A percentile compares a stretch with the other conserved stretches of the same genome.
phyloP scores from a whole-genome alignment of 2,888 invertebrate genomes.

The Lottia gigantea region DNA sequence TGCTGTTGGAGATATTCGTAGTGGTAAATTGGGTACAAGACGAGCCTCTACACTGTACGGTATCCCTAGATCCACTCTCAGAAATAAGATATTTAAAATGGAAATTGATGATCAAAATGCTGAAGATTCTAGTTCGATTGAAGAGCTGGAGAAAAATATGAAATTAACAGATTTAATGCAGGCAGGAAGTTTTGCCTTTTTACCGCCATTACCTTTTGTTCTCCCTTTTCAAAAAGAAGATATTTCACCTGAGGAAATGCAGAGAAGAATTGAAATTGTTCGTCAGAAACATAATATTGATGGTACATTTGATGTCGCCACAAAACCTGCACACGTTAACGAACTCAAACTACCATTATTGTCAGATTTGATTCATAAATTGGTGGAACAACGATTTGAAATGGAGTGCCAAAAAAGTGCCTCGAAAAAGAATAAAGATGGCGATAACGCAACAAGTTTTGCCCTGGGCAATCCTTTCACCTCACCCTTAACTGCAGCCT shows the following conservation, averaged over 20 bases:
- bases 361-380: constrained; percentile 64
- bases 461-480: constrained; percentile 16
- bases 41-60: constrained; percentile 95
- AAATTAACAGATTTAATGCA: constrained; percentile 39
- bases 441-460: neutral
- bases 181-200: constrained; percentile 26
- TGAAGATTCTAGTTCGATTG: constrained; percentile 29
- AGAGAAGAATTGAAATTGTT: constrained; percentile 55
- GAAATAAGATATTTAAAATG: constrained; percentile 83
- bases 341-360: constrained; percentile 63
- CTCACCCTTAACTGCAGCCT: constrained; percentile 14
- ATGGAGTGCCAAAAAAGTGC: constrained; percentile 49
- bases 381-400: constrained; percentile 65
- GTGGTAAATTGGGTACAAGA: constrained; percentile 90
- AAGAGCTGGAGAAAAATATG: constrained; percentile 26
- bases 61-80: constrained; percentile 93
- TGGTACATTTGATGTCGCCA: constrained; percentile 43
- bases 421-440: constrained; percentile 16
- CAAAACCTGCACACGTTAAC: constrained; percentile 46
- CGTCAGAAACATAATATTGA: constrained; percentile 62
- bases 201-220: constrained; percentile 34
- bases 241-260: constrained; percentile 34
- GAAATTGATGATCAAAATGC: constrained; percentile 44
- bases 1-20: constrained; percentile 93
- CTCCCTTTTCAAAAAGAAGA: constrained; percentile 20